phyloP scores from a whole-genome alignment of 2,113 vertebrate species.

The Panthera uncia region DNA sequence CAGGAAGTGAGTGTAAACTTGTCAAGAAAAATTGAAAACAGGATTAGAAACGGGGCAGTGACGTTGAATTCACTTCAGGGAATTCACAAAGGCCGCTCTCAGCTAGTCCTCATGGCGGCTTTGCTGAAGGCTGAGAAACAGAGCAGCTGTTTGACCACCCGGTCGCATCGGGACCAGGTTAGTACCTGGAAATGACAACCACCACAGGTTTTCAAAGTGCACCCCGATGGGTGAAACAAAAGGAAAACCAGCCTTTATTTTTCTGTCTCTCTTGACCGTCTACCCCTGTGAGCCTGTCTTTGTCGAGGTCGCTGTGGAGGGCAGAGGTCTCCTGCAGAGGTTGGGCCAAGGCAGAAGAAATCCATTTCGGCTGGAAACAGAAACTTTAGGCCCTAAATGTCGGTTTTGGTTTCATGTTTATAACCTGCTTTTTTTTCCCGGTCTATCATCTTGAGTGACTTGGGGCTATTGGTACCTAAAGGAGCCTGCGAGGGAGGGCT shows the following conservation, averaged over 20 bases:
- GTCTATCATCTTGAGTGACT: background rate
- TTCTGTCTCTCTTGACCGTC: background rate
- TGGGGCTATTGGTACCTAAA: background rate
- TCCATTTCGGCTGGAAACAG: constrained; percentile 31
- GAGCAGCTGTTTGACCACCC: background rate
- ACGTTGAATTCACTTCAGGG: background rate
- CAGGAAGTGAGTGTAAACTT: background rate
- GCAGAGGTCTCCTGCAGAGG: background rate
- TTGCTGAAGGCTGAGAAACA: background rate
- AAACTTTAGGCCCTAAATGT: constrained; percentile 11
- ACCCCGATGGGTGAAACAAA: background rate
- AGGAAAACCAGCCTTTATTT: background rate
- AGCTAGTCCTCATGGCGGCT: background rate
- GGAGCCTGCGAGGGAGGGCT: background rate
- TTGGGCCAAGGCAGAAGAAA: background rate
- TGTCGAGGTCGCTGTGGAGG: accelerated
- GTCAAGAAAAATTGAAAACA: background rate
- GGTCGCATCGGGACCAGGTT: background rate
- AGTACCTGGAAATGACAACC: background rate
- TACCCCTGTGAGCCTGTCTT: background rate
- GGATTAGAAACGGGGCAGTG: background rate
- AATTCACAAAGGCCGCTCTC: background rate
- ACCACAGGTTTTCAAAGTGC: background rate
- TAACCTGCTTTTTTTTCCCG: constrained; percentile 38
- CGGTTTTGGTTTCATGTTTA: constrained; percentile 13